phyloP scores from a whole-genome alignment of 2,888 invertebrate genomes.

The Rhagonycha lutea region DNA sequence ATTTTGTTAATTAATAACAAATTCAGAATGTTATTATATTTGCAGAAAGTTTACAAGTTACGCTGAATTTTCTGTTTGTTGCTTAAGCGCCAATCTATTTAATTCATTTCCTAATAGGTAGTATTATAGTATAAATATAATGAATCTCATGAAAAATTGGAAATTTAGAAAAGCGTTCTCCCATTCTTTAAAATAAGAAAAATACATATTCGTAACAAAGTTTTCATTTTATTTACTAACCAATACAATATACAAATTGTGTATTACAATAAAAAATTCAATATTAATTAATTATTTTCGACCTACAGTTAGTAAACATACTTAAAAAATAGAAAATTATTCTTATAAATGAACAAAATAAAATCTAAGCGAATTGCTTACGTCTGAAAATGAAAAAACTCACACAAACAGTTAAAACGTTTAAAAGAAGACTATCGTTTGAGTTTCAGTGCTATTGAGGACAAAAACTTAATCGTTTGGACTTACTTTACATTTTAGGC shows the following conservation, averaged over 20 bases:
- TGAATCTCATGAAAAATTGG: neutral
- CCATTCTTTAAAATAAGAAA: no score
- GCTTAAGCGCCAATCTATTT: no score
- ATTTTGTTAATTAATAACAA: no score
- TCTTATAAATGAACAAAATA: neutral
- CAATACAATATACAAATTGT: no score
- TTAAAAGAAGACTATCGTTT: neutral
- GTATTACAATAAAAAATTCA: neutral
- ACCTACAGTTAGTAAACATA: neutral
- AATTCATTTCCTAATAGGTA: no score
- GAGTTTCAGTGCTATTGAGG: neutral
- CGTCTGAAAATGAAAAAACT: neutral
- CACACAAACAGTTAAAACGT: neutral
- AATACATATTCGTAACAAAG: no score
- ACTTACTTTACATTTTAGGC: conserved; percentile 50
- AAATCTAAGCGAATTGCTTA: neutral
- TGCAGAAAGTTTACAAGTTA: no score
- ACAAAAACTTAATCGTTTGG: conserved; percentile 14
- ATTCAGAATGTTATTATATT: no score
- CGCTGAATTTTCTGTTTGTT: no score
- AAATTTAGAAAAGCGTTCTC: neutral
- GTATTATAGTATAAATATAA: no score
- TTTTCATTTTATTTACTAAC: no score
- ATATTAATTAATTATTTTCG: neutral
- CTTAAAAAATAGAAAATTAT: neutral